phyloP scores from a whole-genome alignment of 2,888 invertebrate genomes.

The Stenolophus ochropezus region DNA sequence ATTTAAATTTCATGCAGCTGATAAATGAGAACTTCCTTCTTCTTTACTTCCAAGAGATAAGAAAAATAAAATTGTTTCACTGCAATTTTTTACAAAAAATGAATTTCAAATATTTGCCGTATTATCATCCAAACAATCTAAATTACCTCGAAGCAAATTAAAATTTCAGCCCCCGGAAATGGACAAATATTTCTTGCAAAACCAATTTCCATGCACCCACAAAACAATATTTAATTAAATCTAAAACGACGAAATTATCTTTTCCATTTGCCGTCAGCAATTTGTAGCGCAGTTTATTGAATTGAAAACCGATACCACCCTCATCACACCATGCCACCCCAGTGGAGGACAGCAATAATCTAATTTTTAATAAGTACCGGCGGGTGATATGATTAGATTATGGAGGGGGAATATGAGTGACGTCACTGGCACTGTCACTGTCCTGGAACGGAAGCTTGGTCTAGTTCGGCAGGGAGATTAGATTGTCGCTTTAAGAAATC shows the following conservation, averaged over 20 bases:
- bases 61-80: neutral
- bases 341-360: constrained; percentile 38
- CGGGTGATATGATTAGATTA: constrained; percentile 53
- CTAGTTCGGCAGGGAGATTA: neutral
- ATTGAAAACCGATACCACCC: constrained; percentile 38
- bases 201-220: constrained; percentile 28
- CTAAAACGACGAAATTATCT: constrained; percentile 41
- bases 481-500: constrained; percentile 1
- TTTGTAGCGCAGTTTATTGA: constrained; percentile 45
- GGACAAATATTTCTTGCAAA: constrained; percentile 9
- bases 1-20: neutral
- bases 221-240: constrained; percentile 47
- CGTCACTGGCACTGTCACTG: constrained; percentile 23
- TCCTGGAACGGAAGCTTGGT: neutral
- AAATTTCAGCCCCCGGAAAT: neutral
- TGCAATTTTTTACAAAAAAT: neutral
- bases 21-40: neutral
- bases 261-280: constrained; percentile 43
- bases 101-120: neutral
- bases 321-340: neutral
- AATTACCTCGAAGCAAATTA: neutral
- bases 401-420: constrained; percentile 13
- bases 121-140: neutral
- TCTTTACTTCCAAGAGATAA: neutral
- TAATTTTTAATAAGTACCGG: constrained; percentile 50